Evolutionary conservation across 2,797 vertebrate genomes (phyloP), one percentile per base, ranked within the genome.

Genomic region (Ataeniobius toweri): DNA sequence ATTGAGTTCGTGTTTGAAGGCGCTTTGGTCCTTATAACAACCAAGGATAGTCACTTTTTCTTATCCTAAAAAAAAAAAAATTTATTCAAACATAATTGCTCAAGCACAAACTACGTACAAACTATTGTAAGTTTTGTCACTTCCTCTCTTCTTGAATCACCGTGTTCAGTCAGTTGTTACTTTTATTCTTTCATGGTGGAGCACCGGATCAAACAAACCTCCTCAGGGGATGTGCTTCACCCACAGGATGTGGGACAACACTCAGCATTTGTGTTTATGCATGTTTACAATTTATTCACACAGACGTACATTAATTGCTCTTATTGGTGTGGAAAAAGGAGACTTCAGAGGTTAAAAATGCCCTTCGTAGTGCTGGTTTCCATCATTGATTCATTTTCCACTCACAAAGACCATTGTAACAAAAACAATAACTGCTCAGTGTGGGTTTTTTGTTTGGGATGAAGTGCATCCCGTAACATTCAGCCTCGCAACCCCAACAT

Each of bases 161-260:
- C 90, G 82, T 85, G 86, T 79, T 90, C 84, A 78, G 76, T 90
- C 58, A 51, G 83, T 92, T 89, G 89, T 87, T 93, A 85, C 88
- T 79, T 67, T 80, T 26, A 81, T 81, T 90, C 79, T 90, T 92
- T 84, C 77, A 75, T 82, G 81, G 83, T 80, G 82, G 78, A 84
- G 87, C 71, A 75, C 80, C 68, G 83, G 93, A 91, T 92, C 89
- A 93, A 94, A 91, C 83, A 90, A 87, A 90, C 92, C 86, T 92
- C 85, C 89, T 90, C 77, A 31, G 88, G 91, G 91, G 87, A 89
- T 85, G 75, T 87, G 84, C 87, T 91, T 91, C 86, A 85, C 82
- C 83, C 85, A 89, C 89, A 89, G 80, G 86, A 93, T 91, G 90
- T 88, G 83, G 83, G 91, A 89, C 88, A 80, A 86, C 89, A 91